phyloP scores from a whole-genome alignment of 2,113 vertebrate species.

The Bolborhynchus lineola region DNA sequence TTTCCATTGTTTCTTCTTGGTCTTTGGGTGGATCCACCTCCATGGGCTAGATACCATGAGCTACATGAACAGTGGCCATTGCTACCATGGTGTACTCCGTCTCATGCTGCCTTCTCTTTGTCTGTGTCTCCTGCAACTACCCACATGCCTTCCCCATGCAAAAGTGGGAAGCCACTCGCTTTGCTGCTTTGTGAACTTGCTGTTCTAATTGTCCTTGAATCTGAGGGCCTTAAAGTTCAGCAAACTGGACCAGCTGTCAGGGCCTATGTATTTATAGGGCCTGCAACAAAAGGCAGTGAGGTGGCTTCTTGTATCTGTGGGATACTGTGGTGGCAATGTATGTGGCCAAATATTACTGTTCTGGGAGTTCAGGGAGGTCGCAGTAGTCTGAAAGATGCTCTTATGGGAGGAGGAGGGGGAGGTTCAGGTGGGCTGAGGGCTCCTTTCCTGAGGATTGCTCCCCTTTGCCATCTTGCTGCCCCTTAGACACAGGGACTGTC shows the following conservation, averaged over 20 bases:
- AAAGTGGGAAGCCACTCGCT: not conserved
- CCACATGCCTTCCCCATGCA: not conserved
- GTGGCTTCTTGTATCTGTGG: not conserved
- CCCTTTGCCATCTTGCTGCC: not conserved
- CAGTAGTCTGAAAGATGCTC: not conserved
- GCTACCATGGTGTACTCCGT: too few relatives aligned
- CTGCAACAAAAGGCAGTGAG: not conserved
- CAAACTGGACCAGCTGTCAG: not conserved
- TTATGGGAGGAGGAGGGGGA: not conserved
- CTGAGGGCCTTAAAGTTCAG: not conserved
- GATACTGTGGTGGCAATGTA: not conserved
- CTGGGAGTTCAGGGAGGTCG: not conserved
- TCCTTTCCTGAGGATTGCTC: not conserved
- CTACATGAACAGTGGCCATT: rapidly evolving
- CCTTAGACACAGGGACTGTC: not conserved
- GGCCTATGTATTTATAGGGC: not conserved
- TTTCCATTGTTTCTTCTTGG: not conserved
- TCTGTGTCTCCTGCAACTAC: not conserved
- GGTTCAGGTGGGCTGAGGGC: not conserved
- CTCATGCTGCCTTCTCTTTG: not conserved
- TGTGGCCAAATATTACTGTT: not conserved
- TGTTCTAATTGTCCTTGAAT: not conserved
- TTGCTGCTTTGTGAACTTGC: not conserved
- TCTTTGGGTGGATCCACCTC: not conserved
- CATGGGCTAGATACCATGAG: not conserved